Percentiles rank a stretch among this genome's conserved stretches.
These are phyloP conservation scores for Muscicapa comitata DNA, from an alignment of 2,797 vertebrate genomes.

Conservation along the genomic window DNA sequence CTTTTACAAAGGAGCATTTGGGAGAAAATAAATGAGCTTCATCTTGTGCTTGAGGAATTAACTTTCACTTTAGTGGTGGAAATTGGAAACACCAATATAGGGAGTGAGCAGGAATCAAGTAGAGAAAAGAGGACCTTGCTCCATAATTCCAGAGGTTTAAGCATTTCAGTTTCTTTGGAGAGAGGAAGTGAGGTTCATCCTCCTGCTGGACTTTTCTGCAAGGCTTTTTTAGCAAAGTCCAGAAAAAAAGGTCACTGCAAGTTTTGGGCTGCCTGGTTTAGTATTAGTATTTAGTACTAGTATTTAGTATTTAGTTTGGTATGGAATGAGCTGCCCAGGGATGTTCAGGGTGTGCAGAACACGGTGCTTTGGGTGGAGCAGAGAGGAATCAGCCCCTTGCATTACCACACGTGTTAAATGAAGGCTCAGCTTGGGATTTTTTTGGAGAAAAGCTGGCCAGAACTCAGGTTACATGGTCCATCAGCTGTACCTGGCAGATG, in stretches of 20 bases:
- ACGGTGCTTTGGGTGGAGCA: not conserved
- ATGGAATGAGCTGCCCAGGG: not conserved
- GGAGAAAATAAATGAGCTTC: slow-evolving; percentile 20
- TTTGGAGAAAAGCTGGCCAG: not conserved
- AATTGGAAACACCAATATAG: not conserved
- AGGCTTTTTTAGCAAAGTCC: not conserved
- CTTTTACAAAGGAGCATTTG: slow-evolving; percentile 5
- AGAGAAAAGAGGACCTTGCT: not conserved
- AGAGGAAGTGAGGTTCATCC: not conserved
- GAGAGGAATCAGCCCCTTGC: not conserved
- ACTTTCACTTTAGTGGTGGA: not conserved
- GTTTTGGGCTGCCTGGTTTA: not conserved
- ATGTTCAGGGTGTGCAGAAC: not conserved
- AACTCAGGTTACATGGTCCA: not conserved
- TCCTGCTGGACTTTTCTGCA: not conserved
- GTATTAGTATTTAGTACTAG: not conserved
- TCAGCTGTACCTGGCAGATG: not conserved
- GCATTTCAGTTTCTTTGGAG: not conserved
- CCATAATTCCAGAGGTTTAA: not conserved
- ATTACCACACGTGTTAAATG: fast-evolving
- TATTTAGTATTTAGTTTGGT: too few species aligned
- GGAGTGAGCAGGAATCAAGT: not conserved
- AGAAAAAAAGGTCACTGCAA: not conserved
- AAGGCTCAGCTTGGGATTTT: not conserved
- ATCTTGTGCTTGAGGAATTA: slow-evolving; percentile 12